Base-by-base conservation (phyloP, 1,140 invertebrate species). In the Solen grandis region DNA sequence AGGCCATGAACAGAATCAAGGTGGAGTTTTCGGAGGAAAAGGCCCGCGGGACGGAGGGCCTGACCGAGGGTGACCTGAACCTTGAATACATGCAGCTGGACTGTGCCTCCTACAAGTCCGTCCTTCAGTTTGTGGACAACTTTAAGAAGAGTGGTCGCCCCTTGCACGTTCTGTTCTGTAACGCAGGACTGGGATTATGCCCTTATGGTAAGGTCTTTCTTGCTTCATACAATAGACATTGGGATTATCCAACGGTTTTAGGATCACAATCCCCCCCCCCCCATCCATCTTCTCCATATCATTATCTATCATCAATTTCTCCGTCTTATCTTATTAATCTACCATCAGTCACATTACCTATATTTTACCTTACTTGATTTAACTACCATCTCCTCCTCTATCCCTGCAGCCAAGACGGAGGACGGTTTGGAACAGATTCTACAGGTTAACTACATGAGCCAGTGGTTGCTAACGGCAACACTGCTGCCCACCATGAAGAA, bases 81-180 rank as follows among this genome's bases (percentile, higher is more conserved):
- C 16, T 82, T 0, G 65, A 75, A 41, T 66, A 54, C 29, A 83
- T 83, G 81, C 25, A 36, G 13, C 60, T 83, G 14, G 81, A 83
- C 29, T 57, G 75, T 14, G 66, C 63, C 14, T 77, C 73, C 8
- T 57, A 77, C 5, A 65, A 72, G 25, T 77, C 81, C 4, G 63
- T 59, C 10, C 31, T 72, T 25, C 5, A 68, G 5, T 83, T 83
- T 46, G 60, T 77, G 2, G 50, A 69, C n/a, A 33, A 57, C 1
- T 83, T 77, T 38, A 77, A 72, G 50, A 38, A 16, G 5, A 35
- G 57, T 4, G 68, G 68, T 25, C 38, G 81, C 10, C 62, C 60
- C 22, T 41, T 83, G 19, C 73, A 83, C n/a, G 69, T 83, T 16
- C 50, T 83, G 19, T 8, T 83, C 16, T 83, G 81, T 68, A 83